Evolutionary conservation across 2,797 vertebrate genomes (phyloP).

Genomic region (Oreochromis grahami): DNA sequence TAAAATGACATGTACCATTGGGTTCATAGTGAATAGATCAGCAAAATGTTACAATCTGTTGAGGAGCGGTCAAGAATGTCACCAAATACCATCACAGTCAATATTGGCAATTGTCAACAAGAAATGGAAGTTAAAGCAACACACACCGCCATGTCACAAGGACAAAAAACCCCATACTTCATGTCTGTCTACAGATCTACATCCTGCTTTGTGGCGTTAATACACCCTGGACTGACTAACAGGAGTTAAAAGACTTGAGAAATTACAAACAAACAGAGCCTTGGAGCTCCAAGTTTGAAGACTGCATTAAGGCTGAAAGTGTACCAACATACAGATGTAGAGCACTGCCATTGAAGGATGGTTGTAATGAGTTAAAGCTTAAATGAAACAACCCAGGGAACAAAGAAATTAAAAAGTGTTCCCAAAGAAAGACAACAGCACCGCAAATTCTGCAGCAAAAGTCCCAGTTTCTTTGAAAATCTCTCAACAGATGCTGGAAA

Average conservation of each 20-base stretch:
- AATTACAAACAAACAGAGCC: not conserved
- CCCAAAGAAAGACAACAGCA: not conserved
- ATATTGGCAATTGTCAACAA: not conserved
- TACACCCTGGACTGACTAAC: not conserved
- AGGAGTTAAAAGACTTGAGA: not conserved
- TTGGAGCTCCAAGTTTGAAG: not conserved
- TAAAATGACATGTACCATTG: not conserved
- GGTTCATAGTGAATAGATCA: not conserved
- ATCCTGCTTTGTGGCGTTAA: not conserved
- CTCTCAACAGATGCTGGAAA: not conserved
- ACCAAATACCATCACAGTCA: not conserved
- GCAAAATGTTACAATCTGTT: not conserved
- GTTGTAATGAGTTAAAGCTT: not conserved
- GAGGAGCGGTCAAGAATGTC: not conserved
- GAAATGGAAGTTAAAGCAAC: not conserved
- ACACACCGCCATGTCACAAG: not conserved
- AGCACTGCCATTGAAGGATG: not conserved
- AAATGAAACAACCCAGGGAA: not conserved
- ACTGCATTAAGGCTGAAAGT: not conserved
- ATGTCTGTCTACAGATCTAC: not conserved
- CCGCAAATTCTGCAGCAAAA: not conserved
- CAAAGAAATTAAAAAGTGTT: not conserved
- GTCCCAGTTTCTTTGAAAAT: not conserved
- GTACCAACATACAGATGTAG: not conserved
- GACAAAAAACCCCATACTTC: accelerated